Evolutionary conservation across 1,140 invertebrate species (phyloP).

Genomic region (Lordiphosa stackelbergi): DNA sequence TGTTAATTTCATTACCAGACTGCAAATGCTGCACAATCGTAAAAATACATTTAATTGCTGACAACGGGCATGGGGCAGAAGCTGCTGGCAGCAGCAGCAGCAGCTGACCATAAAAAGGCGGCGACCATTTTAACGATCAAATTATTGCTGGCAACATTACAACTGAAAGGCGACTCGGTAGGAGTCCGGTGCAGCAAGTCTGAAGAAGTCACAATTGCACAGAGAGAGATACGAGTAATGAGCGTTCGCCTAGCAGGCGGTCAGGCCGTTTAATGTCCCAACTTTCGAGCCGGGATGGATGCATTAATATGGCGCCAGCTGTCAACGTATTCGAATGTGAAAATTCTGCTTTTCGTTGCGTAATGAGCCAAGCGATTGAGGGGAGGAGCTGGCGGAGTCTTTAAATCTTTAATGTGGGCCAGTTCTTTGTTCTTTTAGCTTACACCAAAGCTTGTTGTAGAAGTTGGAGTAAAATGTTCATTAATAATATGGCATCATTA

Average conservation of each 20-base stretch:
- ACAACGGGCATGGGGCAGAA: constrained; percentile 1
- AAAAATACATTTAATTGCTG: constrained; percentile 73
- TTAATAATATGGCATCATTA: too few relatives aligned
- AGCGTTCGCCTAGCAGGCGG: constrained; percentile 18
- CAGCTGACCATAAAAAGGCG: constrained; percentile 49
- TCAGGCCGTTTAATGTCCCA: constrained; percentile 10
- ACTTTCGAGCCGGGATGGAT: constrained; percentile 8
- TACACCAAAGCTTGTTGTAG: too few relatives aligned
- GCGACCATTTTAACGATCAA: constrained; percentile 71
- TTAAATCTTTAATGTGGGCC: constrained; percentile 21
- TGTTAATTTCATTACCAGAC: constrained; percentile 68
- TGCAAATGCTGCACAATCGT: constrained; percentile 64
- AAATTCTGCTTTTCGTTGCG: constrained; percentile 20
- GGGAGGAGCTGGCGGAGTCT: neutral
- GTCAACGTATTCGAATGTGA: constrained; percentile 34
- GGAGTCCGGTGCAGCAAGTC: neutral
- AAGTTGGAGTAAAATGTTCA: too few relatives aligned
- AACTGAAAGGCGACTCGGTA: constrained; percentile 16
- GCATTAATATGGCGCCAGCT: constrained; percentile 58
- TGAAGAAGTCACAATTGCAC: constrained; percentile 26
- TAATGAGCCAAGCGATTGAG: constrained; percentile 37
- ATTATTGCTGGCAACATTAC: constrained; percentile 59
- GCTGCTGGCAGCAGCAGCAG: neutral
- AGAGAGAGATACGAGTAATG: constrained; percentile 24
- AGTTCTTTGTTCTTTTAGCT: too few relatives aligned